Evolutionary conservation across 2,888 invertebrate species (phyloP), one percentile per base, ranked within the genome.

Genomic region (Agriopis marginaria): DNA sequence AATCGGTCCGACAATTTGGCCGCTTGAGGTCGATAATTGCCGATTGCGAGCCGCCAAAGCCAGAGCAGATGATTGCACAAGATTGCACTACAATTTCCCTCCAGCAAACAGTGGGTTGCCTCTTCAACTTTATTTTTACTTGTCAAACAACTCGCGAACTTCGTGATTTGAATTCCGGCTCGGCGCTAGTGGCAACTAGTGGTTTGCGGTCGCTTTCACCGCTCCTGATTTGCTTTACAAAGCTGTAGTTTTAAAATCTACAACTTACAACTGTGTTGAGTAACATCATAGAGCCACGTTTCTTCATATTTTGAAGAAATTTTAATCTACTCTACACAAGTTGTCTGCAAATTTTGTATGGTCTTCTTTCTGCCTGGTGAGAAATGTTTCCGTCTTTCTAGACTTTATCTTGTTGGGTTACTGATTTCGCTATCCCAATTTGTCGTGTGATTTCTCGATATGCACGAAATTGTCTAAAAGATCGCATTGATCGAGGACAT

Each of bases 1-100:
- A 62, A 53, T 66, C 65, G 65, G 50, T 51, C 44, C 62, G 70
- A 63, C 63, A 63, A 66, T 70, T 66, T 70, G 63, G 44, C 58
- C 63, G 53, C 14, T 45, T 40, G 49, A 47, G 75, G 73, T 75
- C 84, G 84, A 87, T 89, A 88, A 90, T 89, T 88, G 79, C 75
- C 71, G 77, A 76, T 77, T 77, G 77, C 75, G 77, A 77, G 76
- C 78, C 81, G 77, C 74, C 77, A 78, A 81, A 78, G 79, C 78
- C 68, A 71, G 78, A 72, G 76, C 77, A 75, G 76, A 79, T 87
- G 88, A 89, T 90, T 89, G 86, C 83, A 78, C 78, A 83, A 88
- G 84, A 90, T 91, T 90, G 86, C 87, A 80, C 79, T 79, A 79
- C 85, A 89, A 92, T 90, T 90, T 88, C 79, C 79, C 78, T 75